Percentiles rank a stretch among this genome's conserved stretches.
Conservation (phyloP, 2,888 invertebrate species). For the Platycheirus albimanus region DNA sequence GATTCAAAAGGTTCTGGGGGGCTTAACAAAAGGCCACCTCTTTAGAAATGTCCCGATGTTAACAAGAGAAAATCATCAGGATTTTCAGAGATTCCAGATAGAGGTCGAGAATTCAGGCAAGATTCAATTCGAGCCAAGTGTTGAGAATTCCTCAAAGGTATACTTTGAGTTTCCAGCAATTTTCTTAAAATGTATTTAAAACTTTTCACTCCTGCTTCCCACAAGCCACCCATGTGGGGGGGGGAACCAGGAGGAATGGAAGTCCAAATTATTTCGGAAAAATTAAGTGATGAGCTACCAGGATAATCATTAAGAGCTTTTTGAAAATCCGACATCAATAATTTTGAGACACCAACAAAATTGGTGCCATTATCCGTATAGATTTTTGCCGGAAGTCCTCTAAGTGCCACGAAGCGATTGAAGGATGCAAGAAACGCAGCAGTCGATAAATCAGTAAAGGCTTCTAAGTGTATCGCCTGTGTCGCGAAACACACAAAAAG, state of each 20-base stretch:
- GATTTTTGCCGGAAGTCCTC: slow-evolving; percentile 3
- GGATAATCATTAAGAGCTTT: neutral
- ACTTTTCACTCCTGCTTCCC: slow-evolving; percentile 22
- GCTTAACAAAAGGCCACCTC: slow-evolving; percentile 11
- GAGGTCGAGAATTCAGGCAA: slow-evolving; percentile 27
- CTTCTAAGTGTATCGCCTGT: neutral
- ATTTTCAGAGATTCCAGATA: slow-evolving; percentile 4
- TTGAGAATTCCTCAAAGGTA: slow-evolving; percentile 26
- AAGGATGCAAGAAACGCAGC: neutral
- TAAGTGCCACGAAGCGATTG: too few species aligned
- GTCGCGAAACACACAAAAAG: neutral
- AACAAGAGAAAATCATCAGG: slow-evolving; percentile 9
- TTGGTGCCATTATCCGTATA: slow-evolving; percentile 36
- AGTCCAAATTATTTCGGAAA: neutral
- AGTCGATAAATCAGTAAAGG: neutral
- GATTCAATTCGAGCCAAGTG: slow-evolving; percentile 36
- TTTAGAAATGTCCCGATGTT: slow-evolving; percentile 32
- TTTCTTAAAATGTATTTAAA: slow-evolving; percentile 7
- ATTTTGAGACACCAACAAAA: slow-evolving; percentile 24
- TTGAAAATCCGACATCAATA: slow-evolving; percentile 12
- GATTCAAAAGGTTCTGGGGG: slow-evolving; percentile 6
- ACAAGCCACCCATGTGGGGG: slow-evolving; percentile 20
- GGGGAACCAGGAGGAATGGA: neutral
- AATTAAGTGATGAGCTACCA: neutral
- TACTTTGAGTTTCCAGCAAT: slow-evolving; percentile 8